These are phyloP conservation scores for Neomonachus schauinslandi DNA, from an alignment of 2,113 vertebrate genomes.

Conservation along the genomic window DNA sequence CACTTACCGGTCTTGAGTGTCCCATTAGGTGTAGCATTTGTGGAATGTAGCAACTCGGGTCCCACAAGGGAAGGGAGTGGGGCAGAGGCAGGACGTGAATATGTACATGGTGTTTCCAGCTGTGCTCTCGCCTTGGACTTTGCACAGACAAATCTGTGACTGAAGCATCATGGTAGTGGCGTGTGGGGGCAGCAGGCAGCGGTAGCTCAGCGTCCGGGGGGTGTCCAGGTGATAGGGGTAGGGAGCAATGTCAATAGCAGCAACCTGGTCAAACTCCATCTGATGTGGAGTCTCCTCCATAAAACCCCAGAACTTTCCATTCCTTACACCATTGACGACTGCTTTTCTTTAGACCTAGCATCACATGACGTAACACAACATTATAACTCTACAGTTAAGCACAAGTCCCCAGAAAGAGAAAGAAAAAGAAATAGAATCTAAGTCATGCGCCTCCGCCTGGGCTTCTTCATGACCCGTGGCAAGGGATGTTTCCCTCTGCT, in stretches of 20 bases:
- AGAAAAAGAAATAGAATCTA: not conserved
- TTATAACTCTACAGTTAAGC: not conserved
- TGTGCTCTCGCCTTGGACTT: not conserved
- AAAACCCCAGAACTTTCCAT: not conserved
- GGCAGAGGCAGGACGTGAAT: rapidly evolving
- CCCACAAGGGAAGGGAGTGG: not conserved
- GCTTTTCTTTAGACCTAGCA: not conserved
- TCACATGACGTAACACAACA: not conserved
- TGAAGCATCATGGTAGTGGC: not conserved
- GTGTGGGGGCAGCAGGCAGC: not conserved
- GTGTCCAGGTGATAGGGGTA: not conserved
- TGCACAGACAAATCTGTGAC: not conserved
- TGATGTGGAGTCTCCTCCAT: not conserved
- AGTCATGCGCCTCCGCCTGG: not conserved
- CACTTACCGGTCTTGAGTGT: not conserved
- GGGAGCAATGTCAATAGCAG: not conserved
- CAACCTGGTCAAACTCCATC: not conserved
- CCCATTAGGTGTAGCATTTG: too few relatives aligned
- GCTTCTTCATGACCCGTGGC: rapidly evolving
- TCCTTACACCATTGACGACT: not conserved
- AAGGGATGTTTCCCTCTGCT: not conserved
- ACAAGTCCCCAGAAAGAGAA: not conserved
- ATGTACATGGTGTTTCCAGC: not conserved
- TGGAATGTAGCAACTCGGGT: not conserved
- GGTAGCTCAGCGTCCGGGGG: not conserved